Conservation (phyloP, 2,888 invertebrate genomes). For the Siphonodentalium dalli region DNA sequence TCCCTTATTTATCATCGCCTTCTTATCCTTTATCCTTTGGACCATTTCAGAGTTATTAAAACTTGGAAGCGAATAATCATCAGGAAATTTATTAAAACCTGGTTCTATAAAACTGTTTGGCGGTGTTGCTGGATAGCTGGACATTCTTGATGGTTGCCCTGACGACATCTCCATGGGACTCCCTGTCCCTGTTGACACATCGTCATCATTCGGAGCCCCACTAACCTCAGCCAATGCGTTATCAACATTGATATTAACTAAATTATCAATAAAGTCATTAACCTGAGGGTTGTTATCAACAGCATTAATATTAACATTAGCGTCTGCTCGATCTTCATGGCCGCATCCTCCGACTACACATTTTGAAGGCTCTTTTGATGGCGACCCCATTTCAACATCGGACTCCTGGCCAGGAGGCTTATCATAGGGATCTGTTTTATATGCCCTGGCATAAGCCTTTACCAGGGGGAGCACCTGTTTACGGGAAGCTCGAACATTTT, state of each 20-base stretch:
- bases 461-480: slow-evolving; percentile 61
- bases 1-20: slow-evolving; percentile 51
- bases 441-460: slow-evolving; percentile 37
- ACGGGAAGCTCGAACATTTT: slow-evolving; percentile 54
- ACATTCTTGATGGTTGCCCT: slow-evolving; percentile 26
- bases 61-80: slow-evolving; percentile 58
- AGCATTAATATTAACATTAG: too few relatives aligned
- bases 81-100: slow-evolving; percentile 5
- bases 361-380: too few relatives aligned
- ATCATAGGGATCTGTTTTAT: slow-evolving; percentile 16
- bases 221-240: too few relatives aligned
- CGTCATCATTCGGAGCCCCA: too few relatives aligned
- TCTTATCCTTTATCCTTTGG: slow-evolving; percentile 64
- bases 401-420: not conserved
- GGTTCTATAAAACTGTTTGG: slow-evolving; percentile 61
- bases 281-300: too few relatives aligned
- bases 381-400: not conserved
- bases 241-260: too few relatives aligned
- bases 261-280: too few relatives aligned
- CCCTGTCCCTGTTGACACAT: too few relatives aligned
- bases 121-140: slow-evolving; percentile 62
- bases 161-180: slow-evolving; percentile 23
- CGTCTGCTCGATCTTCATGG: too few relatives aligned
- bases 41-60: slow-evolving; percentile 67
- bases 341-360: too few relatives aligned